These are phyloP conservation scores for Palaemon carinicauda DNA, from an alignment of 1,140 invertebrate genomes.

Conservation along the genomic window DNA sequence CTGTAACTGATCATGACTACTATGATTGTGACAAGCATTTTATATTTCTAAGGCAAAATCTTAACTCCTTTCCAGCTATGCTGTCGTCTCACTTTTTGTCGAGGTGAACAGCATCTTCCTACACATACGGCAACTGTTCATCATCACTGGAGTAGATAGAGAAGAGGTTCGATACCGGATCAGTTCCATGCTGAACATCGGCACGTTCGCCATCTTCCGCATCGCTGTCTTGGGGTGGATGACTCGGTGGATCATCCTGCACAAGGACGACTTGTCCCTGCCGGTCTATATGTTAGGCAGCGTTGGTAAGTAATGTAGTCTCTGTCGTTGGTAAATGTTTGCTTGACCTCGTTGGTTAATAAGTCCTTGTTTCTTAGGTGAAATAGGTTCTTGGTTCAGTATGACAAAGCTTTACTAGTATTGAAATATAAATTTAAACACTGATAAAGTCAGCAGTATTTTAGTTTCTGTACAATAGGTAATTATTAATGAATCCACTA, in stretches of 20 bases:
- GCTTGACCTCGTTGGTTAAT: too few relatives aligned
- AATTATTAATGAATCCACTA: too few relatives aligned
- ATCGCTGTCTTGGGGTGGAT: conserved; percentile 69
- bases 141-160: conserved; percentile 61
- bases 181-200: conserved; percentile 67
- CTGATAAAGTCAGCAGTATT: too few relatives aligned
- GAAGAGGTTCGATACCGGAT: conserved; percentile 61
- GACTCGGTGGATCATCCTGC: conserved; percentile 68
- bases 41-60: not conserved
- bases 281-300: conserved; percentile 65
- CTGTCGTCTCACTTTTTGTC: conserved; percentile 65
- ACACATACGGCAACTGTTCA: conserved; percentile 65
- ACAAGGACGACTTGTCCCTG: conserved; percentile 65
- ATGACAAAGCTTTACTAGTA: too few relatives aligned
- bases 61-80: conserved; percentile 59
- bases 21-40: not conserved
- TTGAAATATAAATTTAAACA: too few relatives aligned
- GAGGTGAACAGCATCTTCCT: conserved; percentile 68
- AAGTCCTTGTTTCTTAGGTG: too few relatives aligned
- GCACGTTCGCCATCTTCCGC: conserved; percentile 69
- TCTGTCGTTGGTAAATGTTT: too few relatives aligned
- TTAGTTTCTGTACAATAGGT: too few relatives aligned
- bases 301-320: conserved; percentile 61
- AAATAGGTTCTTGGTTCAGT: too few relatives aligned
- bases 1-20: too few relatives aligned